Percentiles rank a stretch among this genome's conserved stretches.
Conservation (phyloP, 2,888 invertebrate species). For the Stenoptilia bipunctidactyla region DNA sequence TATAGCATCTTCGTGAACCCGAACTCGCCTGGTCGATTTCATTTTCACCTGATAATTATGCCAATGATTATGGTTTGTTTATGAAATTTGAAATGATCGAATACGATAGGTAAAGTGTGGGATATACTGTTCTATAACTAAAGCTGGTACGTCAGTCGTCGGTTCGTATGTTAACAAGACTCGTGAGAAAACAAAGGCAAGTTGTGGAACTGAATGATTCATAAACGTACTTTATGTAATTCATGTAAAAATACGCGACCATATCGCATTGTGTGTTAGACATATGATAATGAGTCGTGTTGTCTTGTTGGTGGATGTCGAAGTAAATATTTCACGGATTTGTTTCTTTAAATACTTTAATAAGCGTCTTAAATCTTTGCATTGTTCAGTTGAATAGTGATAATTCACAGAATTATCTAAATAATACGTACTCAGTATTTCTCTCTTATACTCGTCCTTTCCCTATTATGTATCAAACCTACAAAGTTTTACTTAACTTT, state of each 20-base stretch:
- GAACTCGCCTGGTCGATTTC: constrained; percentile 68
- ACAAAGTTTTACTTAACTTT: too few species aligned
- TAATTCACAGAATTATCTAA: too few species aligned
- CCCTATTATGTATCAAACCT: too few species aligned
- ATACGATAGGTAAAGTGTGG: too few species aligned
- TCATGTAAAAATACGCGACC: neutral
- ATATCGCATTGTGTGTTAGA: neutral
- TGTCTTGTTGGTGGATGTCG: neutral
- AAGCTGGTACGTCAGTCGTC: too few species aligned
- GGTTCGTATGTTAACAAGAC: neutral
- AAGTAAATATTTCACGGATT: neutral
- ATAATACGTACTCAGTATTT: too few species aligned
- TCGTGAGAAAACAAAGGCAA: too few species aligned
- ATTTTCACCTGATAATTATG: constrained; percentile 69
- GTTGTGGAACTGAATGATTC: neutral
- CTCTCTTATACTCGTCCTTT: too few species aligned
- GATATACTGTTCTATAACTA: too few species aligned
- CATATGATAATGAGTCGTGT: neutral
- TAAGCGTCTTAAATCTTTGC: too few species aligned
- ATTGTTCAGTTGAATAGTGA: too few species aligned
- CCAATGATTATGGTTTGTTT: constrained; percentile 32
- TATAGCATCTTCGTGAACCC: constrained; percentile 68
- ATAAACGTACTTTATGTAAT: neutral
- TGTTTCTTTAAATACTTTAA: too few species aligned
- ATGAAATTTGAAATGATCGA: constrained; percentile 2